Evolutionary conservation across 2,888 invertebrate genomes (phyloP).

Genomic region (Agonopterix heracliana): DNA sequence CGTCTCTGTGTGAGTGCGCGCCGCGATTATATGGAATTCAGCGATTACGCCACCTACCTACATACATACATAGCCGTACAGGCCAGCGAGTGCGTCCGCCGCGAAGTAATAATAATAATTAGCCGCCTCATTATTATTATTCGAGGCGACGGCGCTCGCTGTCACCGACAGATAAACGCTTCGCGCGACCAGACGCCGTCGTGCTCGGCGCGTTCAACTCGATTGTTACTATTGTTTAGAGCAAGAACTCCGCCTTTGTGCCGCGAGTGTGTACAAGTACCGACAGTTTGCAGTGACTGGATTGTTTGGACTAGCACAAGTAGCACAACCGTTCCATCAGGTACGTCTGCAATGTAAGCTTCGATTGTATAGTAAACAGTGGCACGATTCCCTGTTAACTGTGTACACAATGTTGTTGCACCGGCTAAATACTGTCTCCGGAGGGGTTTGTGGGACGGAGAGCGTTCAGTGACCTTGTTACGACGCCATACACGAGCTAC

Average conservation of each 20-base stretch:
- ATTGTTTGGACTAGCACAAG: constrained; percentile 37
- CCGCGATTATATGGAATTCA: constrained; percentile 57
- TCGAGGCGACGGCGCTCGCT: constrained; percentile 40
- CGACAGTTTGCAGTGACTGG: constrained; percentile 34
- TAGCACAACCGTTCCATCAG: constrained; percentile 35
- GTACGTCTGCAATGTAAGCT: constrained; percentile 40
- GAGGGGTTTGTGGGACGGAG: constrained; percentile 27
- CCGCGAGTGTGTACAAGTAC: constrained; percentile 29
- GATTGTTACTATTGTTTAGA: constrained; percentile 28
- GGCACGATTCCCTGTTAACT: constrained; percentile 30
- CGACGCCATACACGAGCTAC: constrained; percentile 6
- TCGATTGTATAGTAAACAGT: constrained; percentile 44
- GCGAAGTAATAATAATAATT: constrained; percentile 62
- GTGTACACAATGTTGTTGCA: constrained; percentile 22
- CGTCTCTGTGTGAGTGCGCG: constrained; percentile 36
- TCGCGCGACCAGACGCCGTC: constrained; percentile 35
- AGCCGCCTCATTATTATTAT: constrained; percentile 57
- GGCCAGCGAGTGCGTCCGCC: constrained; percentile 35
- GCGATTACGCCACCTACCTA: constrained; percentile 62
- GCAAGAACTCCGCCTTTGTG: constrained; percentile 40
- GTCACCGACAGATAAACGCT: constrained; percentile 53
- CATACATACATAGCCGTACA: constrained; percentile 12
- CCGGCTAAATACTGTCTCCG: constrained; percentile 23
- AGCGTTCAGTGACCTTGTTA: constrained; percentile 41
- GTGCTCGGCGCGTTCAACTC: constrained; percentile 28